These are phyloP conservation scores for Dasysyrphus albostriatus DNA, from an alignment of 2,888 invertebrate species.

Conservation along the genomic window DNA sequence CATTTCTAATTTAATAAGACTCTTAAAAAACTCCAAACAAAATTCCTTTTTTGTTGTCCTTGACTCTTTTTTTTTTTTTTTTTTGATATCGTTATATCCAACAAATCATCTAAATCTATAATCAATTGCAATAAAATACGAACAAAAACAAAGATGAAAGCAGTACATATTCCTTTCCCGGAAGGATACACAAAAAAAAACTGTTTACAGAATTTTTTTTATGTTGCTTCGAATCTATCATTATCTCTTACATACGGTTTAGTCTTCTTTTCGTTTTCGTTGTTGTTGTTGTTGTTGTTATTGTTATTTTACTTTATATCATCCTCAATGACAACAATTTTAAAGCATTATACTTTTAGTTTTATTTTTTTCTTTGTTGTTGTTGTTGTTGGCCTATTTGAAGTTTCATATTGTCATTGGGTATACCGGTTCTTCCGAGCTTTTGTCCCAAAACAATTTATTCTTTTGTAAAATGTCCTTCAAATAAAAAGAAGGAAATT, in stretches of 20 bases:
- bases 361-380: conserved; percentile 4
- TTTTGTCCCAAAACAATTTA: conserved; percentile 65
- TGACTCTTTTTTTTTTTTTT: conserved; percentile 20
- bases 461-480: conserved; percentile 45
- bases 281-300: background rate
- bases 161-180: conserved; percentile 18
- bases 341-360: conserved; percentile 51
- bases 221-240: conserved; percentile 49
- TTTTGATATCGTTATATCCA: conserved; percentile 12
- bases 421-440: conserved; percentile 5
- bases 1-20: conserved; percentile 55
- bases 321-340: conserved; percentile 68
- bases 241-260: conserved; percentile 65
- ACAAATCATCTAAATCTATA: conserved; percentile 64
- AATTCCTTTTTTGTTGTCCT: conserved; percentile 36
- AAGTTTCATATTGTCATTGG: conserved; percentile 55
- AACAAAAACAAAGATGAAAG: conserved; percentile 45
- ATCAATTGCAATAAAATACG: conserved; percentile 58
- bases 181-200: conserved; percentile 23
- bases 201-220: conserved; percentile 41
- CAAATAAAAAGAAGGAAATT: conserved; percentile 17
- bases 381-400: conserved; percentile 23
- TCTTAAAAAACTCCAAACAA: conserved; percentile 24
- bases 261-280: conserved; percentile 8
- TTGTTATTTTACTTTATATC: conserved; percentile 45